Percentiles rank a stretch among this genome's conserved stretches.
phyloP scores from a whole-genome alignment of 2,888 invertebrate genomes.

The Eretmocerus hayati region DNA sequence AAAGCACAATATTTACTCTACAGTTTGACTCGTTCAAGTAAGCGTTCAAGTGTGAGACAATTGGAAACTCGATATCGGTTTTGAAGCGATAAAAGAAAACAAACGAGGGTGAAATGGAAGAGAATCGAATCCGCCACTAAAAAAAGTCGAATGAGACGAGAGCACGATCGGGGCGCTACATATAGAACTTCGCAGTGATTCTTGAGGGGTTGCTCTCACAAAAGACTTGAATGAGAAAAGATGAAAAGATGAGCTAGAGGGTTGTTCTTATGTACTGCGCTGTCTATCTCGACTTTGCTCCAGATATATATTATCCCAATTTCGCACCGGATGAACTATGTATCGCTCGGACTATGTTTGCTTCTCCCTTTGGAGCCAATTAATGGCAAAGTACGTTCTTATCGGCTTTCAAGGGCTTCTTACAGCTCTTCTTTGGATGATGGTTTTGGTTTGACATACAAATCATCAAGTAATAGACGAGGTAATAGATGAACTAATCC shows the following conservation, averaged over 20 bases:
- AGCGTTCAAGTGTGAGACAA: conserved; percentile 6
- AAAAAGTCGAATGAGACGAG: conserved; percentile 1
- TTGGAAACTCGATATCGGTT: conserved; percentile 12
- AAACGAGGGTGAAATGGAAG: conserved; percentile 5
- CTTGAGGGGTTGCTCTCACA: background rate
- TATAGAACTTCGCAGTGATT: background rate
- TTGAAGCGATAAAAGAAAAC: conserved; percentile 12
- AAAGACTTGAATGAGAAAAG: background rate
- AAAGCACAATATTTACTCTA: too few relatives aligned
- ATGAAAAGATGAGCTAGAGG: background rate
- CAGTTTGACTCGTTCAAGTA: too few relatives aligned
- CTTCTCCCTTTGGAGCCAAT: too few relatives aligned
- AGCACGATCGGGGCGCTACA: background rate
- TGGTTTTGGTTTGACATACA: too few relatives aligned
- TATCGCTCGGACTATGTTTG: too few relatives aligned
- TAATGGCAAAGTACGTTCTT: too few relatives aligned
- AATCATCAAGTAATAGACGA: too few relatives aligned
- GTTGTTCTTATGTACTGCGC: background rate
- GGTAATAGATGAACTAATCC: too few relatives aligned
- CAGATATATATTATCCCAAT: too few relatives aligned
- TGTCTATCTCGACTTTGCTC: background rate
- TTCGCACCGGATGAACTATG: too few relatives aligned
- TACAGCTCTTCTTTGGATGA: too few relatives aligned
- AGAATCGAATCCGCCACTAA: background rate
- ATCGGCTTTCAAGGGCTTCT: too few relatives aligned